Conservation (phyloP, 37 sponge, comb jelly and placozoan genomes). For the Beroe forskalii region DNA sequence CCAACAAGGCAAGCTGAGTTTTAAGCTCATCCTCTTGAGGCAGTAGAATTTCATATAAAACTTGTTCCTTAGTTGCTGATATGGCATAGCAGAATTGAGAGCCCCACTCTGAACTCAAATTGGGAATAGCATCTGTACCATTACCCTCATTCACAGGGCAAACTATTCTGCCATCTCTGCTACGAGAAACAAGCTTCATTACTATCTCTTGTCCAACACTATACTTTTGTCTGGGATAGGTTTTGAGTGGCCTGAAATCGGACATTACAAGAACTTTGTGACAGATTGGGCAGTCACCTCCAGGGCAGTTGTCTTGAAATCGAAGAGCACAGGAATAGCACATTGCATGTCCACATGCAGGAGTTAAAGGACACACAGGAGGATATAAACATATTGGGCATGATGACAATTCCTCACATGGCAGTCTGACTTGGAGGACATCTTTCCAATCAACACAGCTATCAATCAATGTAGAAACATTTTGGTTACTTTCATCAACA, state of each 20-base stretch:
- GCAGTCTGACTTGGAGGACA: constrained; percentile 67
- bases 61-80: not conserved
- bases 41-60: constrained; percentile 4
- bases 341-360: constrained; percentile 51
- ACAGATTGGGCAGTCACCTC: constrained; percentile 62
- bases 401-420: constrained; percentile 84
- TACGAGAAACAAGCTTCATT: constrained; percentile 38
- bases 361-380: constrained; percentile 66
- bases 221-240: not conserved
- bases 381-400: constrained; percentile 93
- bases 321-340: constrained; percentile 52
- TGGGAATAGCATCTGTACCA: not conserved
- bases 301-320: constrained; percentile 45
- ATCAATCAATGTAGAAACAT: not conserved
- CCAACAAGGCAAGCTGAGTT: constrained; percentile 30
- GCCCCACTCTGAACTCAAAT: not conserved
- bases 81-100: constrained; percentile 4
- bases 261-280: constrained; percentile 34
- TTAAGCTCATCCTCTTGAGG: constrained; percentile 31
- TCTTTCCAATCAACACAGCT: constrained; percentile 14
- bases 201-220: constrained; percentile 20
- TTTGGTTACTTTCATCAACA: not conserved
- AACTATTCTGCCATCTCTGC: not conserved
- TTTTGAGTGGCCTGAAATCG: constrained; percentile 57
- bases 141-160: not conserved